phyloP scores from a whole-genome alignment of 92 coral and sea anemone species.

The Epizoanthus stellaris region DNA sequence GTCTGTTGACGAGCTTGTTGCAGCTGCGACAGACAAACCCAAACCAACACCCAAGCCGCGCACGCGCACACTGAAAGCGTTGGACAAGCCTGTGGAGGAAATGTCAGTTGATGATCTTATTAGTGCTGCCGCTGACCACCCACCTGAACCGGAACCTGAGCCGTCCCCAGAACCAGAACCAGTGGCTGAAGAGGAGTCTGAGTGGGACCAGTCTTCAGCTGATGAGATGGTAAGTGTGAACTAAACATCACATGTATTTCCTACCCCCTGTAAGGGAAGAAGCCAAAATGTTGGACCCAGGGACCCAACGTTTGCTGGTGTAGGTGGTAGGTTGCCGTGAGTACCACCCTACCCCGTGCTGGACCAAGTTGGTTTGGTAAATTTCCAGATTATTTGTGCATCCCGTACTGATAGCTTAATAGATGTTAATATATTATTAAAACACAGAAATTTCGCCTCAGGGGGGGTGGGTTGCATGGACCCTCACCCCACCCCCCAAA shows the following conservation, averaged over 20 bases:
- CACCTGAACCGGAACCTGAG: neutral
- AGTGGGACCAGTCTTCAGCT: constrained; percentile 32
- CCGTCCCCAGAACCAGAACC: neutral
- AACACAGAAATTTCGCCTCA: too few species aligned
- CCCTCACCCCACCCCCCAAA: too few species aligned
- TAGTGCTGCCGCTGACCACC: constrained; percentile 64
- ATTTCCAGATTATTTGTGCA: too few species aligned
- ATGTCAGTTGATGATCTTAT: constrained; percentile 93
- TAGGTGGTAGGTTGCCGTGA: too few species aligned
- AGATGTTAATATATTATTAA: too few species aligned
- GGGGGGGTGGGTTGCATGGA: too few species aligned
- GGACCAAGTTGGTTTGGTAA: too few species aligned
- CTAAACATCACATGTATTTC: neutral
- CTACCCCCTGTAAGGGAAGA: neutral
- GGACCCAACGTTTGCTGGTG: too few species aligned
- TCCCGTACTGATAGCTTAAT: too few species aligned
- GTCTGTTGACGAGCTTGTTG: constrained; percentile 88
- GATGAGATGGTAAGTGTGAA: constrained; percentile 23
- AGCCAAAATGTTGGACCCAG: too few species aligned
- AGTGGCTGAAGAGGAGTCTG: constrained; percentile 33
- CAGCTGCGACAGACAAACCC: constrained; percentile 68
- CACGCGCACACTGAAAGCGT: constrained; percentile 38
- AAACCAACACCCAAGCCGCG: constrained; percentile 32
- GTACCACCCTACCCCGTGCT: too few species aligned
- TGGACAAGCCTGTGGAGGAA: constrained; percentile 82